These are phyloP conservation scores for Biston betularia DNA, from an alignment of 2,888 invertebrate species.

Conservation along the genomic window DNA sequence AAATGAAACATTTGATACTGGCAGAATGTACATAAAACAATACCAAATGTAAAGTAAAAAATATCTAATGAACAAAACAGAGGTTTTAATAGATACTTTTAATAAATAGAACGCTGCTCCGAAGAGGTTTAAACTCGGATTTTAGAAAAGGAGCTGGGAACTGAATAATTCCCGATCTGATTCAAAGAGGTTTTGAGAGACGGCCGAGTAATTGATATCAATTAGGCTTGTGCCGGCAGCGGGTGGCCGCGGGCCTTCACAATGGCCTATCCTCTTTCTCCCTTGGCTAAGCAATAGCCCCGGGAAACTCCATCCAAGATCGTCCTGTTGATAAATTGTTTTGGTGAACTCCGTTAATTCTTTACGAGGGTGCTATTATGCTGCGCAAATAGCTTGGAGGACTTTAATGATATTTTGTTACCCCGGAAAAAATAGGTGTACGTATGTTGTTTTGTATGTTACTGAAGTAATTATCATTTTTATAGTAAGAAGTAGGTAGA, in stretches of 20 bases:
- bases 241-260: conserved; percentile 55
- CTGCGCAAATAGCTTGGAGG: conserved; percentile 48
- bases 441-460: not conserved
- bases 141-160: conserved; percentile 50
- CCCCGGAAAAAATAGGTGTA: not conserved
- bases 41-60: not conserved
- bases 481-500: no score
- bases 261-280: conserved; percentile 35
- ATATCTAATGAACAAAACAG: conserved; percentile 8
- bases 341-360: conserved; percentile 46
- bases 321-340: conserved; percentile 64
- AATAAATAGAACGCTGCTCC: conserved; percentile 32
- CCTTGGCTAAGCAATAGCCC: conserved; percentile 53
- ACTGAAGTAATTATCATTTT: not conserved
- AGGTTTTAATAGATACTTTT: conserved; percentile 15
- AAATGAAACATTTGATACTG: no score
- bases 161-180: conserved; percentile 58
- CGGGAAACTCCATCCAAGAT: conserved; percentile 46
- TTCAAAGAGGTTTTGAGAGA: conserved; percentile 67
- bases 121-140: conserved; percentile 56
- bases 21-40: no score
- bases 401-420: conserved; percentile 46
- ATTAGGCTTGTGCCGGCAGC: conserved; percentile 68
- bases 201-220: conserved; percentile 77
- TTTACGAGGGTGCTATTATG: conserved; percentile 45